These are phyloP conservation scores for Notothenia rossii DNA, from an alignment of 2,113 vertebrate genomes.

Conservation along the genomic window DNA sequence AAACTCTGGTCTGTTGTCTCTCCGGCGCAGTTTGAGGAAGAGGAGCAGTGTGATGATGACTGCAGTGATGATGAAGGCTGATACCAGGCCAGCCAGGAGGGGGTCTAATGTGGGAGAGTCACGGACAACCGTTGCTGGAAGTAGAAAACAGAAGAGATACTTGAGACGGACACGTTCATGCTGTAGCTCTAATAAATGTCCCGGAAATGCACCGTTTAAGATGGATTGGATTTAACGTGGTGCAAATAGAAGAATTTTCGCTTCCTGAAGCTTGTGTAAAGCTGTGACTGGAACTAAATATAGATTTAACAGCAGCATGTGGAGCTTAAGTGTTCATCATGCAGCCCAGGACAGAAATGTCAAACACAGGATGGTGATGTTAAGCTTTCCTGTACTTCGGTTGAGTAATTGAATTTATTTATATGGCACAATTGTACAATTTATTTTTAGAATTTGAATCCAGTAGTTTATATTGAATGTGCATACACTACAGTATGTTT, in stretches of 20 bases:
- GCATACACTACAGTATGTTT: not conserved
- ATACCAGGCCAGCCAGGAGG: constrained; percentile 88
- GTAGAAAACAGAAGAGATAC: constrained; percentile 1
- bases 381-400: constrained; percentile 31
- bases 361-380: constrained; percentile 54
- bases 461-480: not conserved
- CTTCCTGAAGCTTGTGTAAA: constrained; percentile 7
- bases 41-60: constrained; percentile 87
- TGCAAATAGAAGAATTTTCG: not conserved
- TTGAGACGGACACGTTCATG: not conserved
- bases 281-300: constrained; percentile 34
- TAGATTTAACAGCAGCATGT: constrained; percentile 23
- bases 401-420: not conserved
- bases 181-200: not conserved
- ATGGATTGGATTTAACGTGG: not conserved
- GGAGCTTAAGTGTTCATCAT: constrained; percentile 7
- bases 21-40: constrained; percentile 88
- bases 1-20: constrained; percentile 87
- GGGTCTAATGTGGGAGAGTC: constrained; percentile 80
- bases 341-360: constrained; percentile 44
- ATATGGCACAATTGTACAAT: not conserved
- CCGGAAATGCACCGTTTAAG: not conserved
- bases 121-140: constrained; percentile 36
- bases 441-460: not conserved
- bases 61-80: constrained; percentile 87